Base-by-base conservation (phyloP, 1,140 invertebrate genomes). In the Bombus ignitus region DNA sequence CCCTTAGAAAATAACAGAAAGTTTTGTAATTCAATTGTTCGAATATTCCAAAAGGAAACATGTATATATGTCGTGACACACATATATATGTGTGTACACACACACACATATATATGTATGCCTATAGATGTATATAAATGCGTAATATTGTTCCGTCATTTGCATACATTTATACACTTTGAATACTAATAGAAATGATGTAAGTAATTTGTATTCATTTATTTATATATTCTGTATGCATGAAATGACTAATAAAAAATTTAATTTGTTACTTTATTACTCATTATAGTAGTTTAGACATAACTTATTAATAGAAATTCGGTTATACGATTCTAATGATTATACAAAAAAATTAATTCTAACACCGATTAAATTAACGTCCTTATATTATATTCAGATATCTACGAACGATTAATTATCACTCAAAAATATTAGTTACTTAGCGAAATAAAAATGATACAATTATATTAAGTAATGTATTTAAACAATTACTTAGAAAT, bases 121-220 rank as follows among this genome's bases (percentile, higher is more conserved):
- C 9, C 5, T 32, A n/a, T 18, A 22, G 0, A 32, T n/a, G n/a
- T 22, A 47, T 22, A 22, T 53, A n/a, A 15, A 62, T 22, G 28
- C 9, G 25, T 18, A 39, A 42, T 25, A n/a, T n/a, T 59, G 25
- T 42, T 22, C 57, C 22, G 37, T 59, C 25, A 57, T 57, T 75
- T 75, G 15, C 22, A 13, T 13, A 42, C 28, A 79, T 47, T 73
- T 79, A 5, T 25, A 57, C 3, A 79, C 0, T 13, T 75, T 35
- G 22, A 70, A 78, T 83, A 32, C 68, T 78, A 70, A 79, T 44
- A 37, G 32, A 44, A 79, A 79, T 68, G 53, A 79, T 66, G 44
- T 32, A 77, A 83, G 15, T 42, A 53, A 37, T 39, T 28, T 35
- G n/a, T 35, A 72, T 35, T 71, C 28, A 57, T 77, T 42, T 35